These are phyloP conservation scores for Dicranocentrus wangi DNA, from an alignment of 2,888 invertebrate genomes.

Conservation along the genomic window DNA sequence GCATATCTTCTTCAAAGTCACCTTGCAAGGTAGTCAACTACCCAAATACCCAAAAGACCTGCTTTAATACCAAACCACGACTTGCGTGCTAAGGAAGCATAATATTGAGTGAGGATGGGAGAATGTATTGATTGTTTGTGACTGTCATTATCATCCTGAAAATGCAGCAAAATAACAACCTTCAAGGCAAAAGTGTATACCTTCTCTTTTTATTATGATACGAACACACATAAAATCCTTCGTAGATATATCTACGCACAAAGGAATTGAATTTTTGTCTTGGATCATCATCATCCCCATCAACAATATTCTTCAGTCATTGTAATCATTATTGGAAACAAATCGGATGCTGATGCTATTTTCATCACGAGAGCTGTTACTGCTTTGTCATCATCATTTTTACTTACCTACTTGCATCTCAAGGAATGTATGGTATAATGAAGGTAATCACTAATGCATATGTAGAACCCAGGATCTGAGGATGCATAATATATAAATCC, in stretches of 20 bases:
- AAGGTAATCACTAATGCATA: too few relatives aligned
- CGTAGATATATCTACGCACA: neutral
- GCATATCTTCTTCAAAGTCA: slow-evolving; percentile 36
- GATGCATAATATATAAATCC: too few relatives aligned
- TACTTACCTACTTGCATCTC: too few relatives aligned
- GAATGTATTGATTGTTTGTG: slow-evolving; percentile 16
- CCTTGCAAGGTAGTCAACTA: slow-evolving; percentile 56
- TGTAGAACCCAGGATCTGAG: too few relatives aligned
- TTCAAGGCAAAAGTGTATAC: slow-evolving; percentile 15
- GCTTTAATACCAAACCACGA: neutral
- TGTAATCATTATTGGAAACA: slow-evolving; percentile 56
- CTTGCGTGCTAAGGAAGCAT: neutral
- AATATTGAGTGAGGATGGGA: neutral
- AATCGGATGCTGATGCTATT: slow-evolving; percentile 55
- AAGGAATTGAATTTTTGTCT: slow-evolving; percentile 52
- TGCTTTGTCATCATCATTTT: slow-evolving; percentile 42
- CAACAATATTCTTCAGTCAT: slow-evolving; percentile 37
- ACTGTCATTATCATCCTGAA: slow-evolving; percentile 16
- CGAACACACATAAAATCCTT: neutral
- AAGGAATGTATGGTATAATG: too few relatives aligned
- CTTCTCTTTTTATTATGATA: neutral
- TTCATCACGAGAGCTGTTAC: slow-evolving; percentile 46
- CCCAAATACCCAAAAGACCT: slow-evolving; percentile 11
- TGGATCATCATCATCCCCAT: slow-evolving; percentile 41
- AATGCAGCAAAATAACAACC: slow-evolving; percentile 23